Evolutionary conservation across 2,797 vertebrate genomes (phyloP).

Genomic region (Tangara arthus): DNA sequence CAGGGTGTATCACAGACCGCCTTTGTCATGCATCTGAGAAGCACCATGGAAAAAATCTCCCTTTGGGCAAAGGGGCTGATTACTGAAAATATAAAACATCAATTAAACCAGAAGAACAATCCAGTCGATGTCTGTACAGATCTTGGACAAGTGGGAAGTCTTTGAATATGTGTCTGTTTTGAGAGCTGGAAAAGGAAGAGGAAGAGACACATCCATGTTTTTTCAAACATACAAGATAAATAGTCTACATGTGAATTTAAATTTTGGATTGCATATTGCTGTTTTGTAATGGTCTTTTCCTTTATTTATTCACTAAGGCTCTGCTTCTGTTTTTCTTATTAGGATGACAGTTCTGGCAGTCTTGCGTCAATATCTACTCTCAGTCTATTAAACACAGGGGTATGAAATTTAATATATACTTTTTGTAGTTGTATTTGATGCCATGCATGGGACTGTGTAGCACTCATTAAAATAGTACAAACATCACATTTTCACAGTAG

Average conservation of each 20-base stretch:
- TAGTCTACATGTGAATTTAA: not conserved
- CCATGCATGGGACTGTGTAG: slow-evolving; percentile 70
- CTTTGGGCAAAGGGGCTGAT: not conserved
- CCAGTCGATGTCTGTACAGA: not conserved
- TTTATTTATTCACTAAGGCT: slow-evolving; percentile 70
- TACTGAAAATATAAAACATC: not conserved
- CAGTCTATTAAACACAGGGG: slow-evolving; percentile 84
- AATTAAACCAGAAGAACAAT: not conserved
- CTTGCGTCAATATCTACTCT: slow-evolving; percentile 83
- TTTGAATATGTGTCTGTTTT: not conserved
- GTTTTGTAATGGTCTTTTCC: slow-evolving; percentile 37
- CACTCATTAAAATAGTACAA: slow-evolving; percentile 51
- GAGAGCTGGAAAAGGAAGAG: not conserved
- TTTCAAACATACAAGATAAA: not conserved
- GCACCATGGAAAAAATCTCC: not conserved
- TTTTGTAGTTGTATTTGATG: slow-evolving; percentile 61
- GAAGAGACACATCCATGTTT: not conserved
- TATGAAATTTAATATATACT: slow-evolving; percentile 76
- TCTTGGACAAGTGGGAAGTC: not conserved
- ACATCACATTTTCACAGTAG: slow-evolving; percentile 65
- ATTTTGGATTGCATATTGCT: slow-evolving; percentile 40
- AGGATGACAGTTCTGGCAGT: slow-evolving; percentile 82
- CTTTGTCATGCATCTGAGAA: not conserved
- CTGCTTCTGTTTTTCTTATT: slow-evolving; percentile 77
- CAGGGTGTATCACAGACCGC: accelerated